Evolutionary conservation across 2,113 vertebrate species (phyloP), one percentile per base, ranked within the genome.

Genomic region (Conger conger): DNA sequence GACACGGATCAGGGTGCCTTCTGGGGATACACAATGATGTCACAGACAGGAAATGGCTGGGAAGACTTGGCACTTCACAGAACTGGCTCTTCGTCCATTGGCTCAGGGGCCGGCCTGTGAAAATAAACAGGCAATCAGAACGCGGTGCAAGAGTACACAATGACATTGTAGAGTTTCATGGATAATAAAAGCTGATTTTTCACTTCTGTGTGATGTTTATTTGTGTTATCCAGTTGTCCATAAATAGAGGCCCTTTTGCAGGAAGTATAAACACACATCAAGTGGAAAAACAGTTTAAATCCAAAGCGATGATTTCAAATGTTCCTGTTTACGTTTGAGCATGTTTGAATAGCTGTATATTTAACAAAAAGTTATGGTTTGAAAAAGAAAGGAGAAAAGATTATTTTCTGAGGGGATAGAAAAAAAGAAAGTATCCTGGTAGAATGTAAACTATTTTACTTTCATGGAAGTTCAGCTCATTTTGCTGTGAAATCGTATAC

Each of bases 71-170:
- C 97, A 97, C 96, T 96, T 97, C 96, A 93, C 92, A 94, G 93
- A 93, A 91, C 92, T 95, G 96, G 96, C 94, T 95, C 91, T 93
- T 94, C 95, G 96, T 96, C 96, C 95, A 96, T 97, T 95, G 96
- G 96, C 96, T 96, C 95, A 93, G 95, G 94, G 94, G 96, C 95
- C 94, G 94, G 92, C 91, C 95, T 97, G 95, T 92, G 96, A 98
- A 97, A 98, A 98, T 97, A 98, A 99, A 98, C 97, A 97, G 94
- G 95, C 97, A 99, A 99, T 99, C 97, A 99, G 97, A 96, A 97
- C 91, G 93, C 94, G 86, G 96, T 92, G 88, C 94, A 93, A 96
- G 96, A 95, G 92, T 97, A 97, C 96, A 98, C 97, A 97, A 97
- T 95, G 96, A 95, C 96, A 96, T 96, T 94, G 96, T 96, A 95